These are phyloP conservation scores for Spodoptera litura DNA, from an alignment of 1,140 invertebrate species.

Conservation along the genomic window DNA sequence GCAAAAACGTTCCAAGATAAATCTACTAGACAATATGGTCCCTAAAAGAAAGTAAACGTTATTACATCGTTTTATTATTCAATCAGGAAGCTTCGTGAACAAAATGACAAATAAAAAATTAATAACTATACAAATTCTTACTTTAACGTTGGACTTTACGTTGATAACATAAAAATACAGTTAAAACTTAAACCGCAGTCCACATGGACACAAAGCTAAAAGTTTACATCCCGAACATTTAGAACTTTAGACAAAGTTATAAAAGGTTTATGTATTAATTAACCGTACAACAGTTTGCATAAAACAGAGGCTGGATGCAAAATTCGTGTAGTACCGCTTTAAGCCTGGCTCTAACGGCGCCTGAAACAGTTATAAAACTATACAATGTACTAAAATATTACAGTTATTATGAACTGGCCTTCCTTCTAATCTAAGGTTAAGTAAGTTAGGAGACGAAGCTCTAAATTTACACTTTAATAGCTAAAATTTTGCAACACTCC, in stretches of 20 bases:
- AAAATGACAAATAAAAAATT: too few relatives aligned
- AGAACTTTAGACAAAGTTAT: constrained; percentile 13
- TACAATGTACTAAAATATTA: constrained; percentile 21
- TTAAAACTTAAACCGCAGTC: not conserved
- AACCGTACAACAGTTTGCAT: constrained; percentile 11
- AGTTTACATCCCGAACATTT: not conserved
- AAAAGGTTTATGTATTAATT: constrained; percentile 36
- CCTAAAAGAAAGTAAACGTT: too few relatives aligned
- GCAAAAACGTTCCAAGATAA: too few relatives aligned
- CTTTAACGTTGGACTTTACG: not conserved
- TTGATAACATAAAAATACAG: constrained; percentile 5
- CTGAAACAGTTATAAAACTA: constrained; percentile 44
- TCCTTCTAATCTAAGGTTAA: constrained; percentile 32
- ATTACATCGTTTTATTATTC: too few relatives aligned
- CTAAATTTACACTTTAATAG: constrained; percentile 47
- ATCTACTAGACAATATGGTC: too few relatives aligned
- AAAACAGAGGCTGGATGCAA: constrained; percentile 12
- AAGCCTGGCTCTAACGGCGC: constrained; percentile 3
- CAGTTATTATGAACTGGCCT: constrained; percentile 29
- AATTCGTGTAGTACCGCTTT: not conserved
- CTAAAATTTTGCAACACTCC: constrained; percentile 38
- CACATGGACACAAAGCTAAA: constrained; percentile 5
- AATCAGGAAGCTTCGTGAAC: too few relatives aligned
- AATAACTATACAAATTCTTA: too few relatives aligned
- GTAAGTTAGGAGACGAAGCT: constrained; percentile 38